Evolutionary conservation across 2,888 invertebrate genomes (phyloP).

Genomic region (Protonemura montana): DNA sequence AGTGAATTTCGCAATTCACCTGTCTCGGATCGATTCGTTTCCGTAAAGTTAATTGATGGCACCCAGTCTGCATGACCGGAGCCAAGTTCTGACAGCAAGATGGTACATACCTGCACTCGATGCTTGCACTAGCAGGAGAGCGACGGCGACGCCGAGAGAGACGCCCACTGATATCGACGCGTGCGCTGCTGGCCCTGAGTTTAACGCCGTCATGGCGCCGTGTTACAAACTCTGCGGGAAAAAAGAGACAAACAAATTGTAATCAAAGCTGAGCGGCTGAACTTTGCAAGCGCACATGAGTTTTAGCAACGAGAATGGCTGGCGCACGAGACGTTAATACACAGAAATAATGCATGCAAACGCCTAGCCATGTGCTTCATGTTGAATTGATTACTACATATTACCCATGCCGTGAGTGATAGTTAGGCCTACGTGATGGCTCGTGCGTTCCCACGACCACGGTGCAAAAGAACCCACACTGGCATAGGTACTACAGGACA

Average conservation of each 20-base stretch:
- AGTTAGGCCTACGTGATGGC: conserved; percentile 26
- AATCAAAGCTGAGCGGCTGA: neutral
- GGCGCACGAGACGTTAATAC: no score
- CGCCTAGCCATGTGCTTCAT: conserved; percentile 31
- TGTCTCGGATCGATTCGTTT: neutral
- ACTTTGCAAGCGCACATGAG: neutral
- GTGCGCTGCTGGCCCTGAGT: conserved; percentile 30
- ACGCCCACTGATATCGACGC: conserved; percentile 33
- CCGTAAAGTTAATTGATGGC: neutral
- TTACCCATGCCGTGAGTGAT: conserved; percentile 33
- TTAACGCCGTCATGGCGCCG: conserved; percentile 42
- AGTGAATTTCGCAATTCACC: neutral
- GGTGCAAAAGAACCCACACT: neutral
- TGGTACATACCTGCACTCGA: conserved; percentile 30
- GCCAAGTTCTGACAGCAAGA: neutral
- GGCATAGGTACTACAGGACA: neutral
- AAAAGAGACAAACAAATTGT: conserved; percentile 12
- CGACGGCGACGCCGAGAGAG: conserved; percentile 38
- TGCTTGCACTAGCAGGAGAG: conserved; percentile 25
- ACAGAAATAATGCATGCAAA: conserved; percentile 20
- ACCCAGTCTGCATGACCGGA: neutral
- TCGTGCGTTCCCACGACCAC: conserved; percentile 29
- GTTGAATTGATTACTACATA: conserved; percentile 36
- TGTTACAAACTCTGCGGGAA: conserved; percentile 35
- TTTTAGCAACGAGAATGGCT: neutral